phyloP scores from a whole-genome alignment of 1,140 invertebrate species.

The Drosophila parvula region DNA sequence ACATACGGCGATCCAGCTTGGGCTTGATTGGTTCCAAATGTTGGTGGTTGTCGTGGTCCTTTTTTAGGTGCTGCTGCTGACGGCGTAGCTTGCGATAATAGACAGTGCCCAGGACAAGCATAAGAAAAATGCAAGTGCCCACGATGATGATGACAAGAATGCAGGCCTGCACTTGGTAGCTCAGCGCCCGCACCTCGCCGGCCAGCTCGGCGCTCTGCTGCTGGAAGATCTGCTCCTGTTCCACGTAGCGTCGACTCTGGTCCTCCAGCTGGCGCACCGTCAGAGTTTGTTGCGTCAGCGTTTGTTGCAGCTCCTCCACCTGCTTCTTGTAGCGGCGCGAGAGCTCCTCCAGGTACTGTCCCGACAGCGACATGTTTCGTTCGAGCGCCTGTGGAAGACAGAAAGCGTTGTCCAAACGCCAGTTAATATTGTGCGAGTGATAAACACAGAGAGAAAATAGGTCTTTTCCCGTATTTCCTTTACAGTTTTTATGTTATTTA shows the following conservation, averaged over 20 bases:
- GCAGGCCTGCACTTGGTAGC: conserved; percentile 73
- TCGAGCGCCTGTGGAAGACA: conserved; percentile 90
- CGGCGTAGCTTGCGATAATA: conserved; percentile 70
- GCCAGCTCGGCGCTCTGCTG: conserved; percentile 87
- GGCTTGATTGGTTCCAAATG: conserved; percentile 16
- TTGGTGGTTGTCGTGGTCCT: conserved; percentile 7
- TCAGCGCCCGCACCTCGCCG: conserved; percentile 87
- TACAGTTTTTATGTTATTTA: too few relatives aligned
- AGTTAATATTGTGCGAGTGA: conserved; percentile 21
- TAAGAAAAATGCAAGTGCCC: conserved; percentile 72
- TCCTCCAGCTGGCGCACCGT: conserved; percentile 91
- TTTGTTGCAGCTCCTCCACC: conserved; percentile 96
- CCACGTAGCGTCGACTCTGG: conserved; percentile 88
- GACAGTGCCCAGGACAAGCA: conserved; percentile 71
- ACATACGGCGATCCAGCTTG: conserved; percentile 85
- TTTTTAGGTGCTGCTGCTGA: conserved; percentile 61
- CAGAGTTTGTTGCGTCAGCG: conserved; percentile 93
- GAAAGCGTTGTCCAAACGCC: conserved; percentile 23
- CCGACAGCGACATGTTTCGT: conserved; percentile 97
- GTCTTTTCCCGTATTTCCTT: too few relatives aligned
- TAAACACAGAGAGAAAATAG: conserved; percentile 7
- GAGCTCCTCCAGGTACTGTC: conserved; percentile 97
- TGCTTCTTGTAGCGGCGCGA: conserved; percentile 97
- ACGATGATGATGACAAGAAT: conserved; percentile 75
- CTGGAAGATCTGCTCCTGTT: conserved; percentile 88